These are phyloP conservation scores for Protula sp. DNA, from an alignment of 2,888 invertebrate species.

Conservation along the genomic window DNA sequence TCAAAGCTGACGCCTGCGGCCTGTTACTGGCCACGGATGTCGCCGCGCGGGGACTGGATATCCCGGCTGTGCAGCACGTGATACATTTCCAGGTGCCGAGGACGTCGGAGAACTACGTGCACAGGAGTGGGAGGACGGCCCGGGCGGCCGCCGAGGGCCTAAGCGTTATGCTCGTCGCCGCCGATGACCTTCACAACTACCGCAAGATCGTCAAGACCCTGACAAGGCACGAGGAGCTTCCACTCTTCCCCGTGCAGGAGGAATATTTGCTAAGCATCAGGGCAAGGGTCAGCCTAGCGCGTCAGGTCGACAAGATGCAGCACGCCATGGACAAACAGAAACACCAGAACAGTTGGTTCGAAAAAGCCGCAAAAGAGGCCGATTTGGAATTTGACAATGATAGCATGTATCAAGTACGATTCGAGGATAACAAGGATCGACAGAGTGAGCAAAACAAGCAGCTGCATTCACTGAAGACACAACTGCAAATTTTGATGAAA, in stretches of 20 bases:
- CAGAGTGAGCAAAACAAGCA: slow-evolving; percentile 28
- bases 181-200: slow-evolving; percentile 72
- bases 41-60: slow-evolving; percentile 93
- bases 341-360: slow-evolving; percentile 70
- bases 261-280: slow-evolving; percentile 63
- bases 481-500: slow-evolving; percentile 30
- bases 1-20: slow-evolving; percentile 40
- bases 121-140: slow-evolving; percentile 94
- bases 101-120: slow-evolving; percentile 93
- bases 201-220: slow-evolving; percentile 76
- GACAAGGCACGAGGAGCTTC: slow-evolving; percentile 76
- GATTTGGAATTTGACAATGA: slow-evolving; percentile 71
- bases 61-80: slow-evolving; percentile 87
- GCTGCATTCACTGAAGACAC: slow-evolving; percentile 30
- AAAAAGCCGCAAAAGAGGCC: slow-evolving; percentile 80
- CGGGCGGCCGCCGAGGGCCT: slow-evolving; percentile 82
- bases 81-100: slow-evolving; percentile 94
- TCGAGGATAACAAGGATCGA: slow-evolving; percentile 21
- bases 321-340: slow-evolving; percentile 58
- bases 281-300: slow-evolving; percentile 69
- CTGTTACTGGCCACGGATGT: slow-evolving; percentile 90
- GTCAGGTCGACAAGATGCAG: slow-evolving; percentile 70
- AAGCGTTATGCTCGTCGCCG: slow-evolving; percentile 85
- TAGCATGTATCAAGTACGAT: slow-evolving; percentile 19
- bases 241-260: slow-evolving; percentile 72